Percentiles rank a stretch among this genome's conserved stretches.
phyloP scores from a whole-genome alignment of 2,113 vertebrate genomes.

The Laterallus jamaicensis region DNA sequence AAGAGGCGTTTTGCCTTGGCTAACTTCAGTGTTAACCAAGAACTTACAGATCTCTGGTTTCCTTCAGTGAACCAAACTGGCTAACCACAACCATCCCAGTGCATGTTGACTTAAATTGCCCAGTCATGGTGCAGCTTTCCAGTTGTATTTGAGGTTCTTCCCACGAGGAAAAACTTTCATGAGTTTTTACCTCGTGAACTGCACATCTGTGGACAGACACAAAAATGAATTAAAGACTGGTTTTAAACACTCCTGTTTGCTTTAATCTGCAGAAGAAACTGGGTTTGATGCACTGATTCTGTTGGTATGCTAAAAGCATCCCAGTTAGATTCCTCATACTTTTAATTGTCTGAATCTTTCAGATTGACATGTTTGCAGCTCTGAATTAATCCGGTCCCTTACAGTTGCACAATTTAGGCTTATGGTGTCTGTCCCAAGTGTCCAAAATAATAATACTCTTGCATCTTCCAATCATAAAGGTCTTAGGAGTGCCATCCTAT shows the following conservation, averaged over 20 bases:
- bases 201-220: background rate
- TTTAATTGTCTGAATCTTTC: background rate
- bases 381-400: background rate
- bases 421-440: fast-evolving
- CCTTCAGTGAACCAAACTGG: background rate
- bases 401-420: background rate
- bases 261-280: background rate
- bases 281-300: background rate
- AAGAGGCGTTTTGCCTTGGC: background rate
- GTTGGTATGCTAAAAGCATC: background rate
- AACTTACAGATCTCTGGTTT: background rate
- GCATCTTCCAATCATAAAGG: background rate
- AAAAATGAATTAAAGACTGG: background rate
- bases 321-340: background rate
- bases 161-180: too few species aligned
- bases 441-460: background rate
- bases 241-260: background rate
- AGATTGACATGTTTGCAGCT: background rate
- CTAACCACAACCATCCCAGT: background rate
- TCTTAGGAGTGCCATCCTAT: background rate
- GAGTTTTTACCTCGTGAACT: background rate
- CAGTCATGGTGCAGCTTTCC: background rate
- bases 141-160: background rate
- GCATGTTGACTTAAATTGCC: background rate
- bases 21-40: background rate